Evolutionary conservation across 2,888 invertebrate genomes (phyloP), one percentile per base, ranked within the genome.

Genomic region (Chloromyia formosa): DNA sequence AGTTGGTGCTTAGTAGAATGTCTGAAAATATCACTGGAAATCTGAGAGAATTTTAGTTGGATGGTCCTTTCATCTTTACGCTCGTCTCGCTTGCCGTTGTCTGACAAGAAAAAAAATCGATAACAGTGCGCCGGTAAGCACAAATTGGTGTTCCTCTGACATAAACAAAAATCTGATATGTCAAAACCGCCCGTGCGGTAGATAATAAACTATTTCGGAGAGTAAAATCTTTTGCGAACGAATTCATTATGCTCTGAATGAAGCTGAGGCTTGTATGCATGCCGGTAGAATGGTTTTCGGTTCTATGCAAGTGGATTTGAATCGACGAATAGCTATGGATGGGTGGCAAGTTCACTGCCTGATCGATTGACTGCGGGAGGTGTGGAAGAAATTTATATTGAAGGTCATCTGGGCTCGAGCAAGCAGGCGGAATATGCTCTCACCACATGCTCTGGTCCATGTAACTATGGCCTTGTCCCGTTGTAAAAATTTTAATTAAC

Each of bases 391-490:
- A 49, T 12, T 18, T 1, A 53, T 54, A 5, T 66, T 54, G 68
- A 69, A 69, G 68, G 68, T 69, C 68, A 69, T 69, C 27, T 53
- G 68, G 68, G 54, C 68, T 22, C 53, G 16, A 22, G 35, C 68
- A 22, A 22, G 49, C 49, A 14, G 20, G 27, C 27, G 2, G 2
- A 45, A 45, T 45, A 16, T n/a, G 49, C 53, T 69, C 53, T 10
- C 16, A 7, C 35, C 12, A 49, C 20, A 49, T 69, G 40, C 16
- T 35, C 27, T 12, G 7, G 27, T 53, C n/a, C 20, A 14, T 20
- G 35, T 22, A 23, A 23, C 49, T 23, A 66, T 53, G 49, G 22
- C 16, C 7, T 27, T 18, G 22, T 53, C 54, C 54, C 35, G 35
- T 53, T 54, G 23, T 23, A 27, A 53, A 53, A 23, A 23, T 4